Evolutionary conservation across 2,888 invertebrate genomes (phyloP).

Genomic region (Salpingus planirostris): DNA sequence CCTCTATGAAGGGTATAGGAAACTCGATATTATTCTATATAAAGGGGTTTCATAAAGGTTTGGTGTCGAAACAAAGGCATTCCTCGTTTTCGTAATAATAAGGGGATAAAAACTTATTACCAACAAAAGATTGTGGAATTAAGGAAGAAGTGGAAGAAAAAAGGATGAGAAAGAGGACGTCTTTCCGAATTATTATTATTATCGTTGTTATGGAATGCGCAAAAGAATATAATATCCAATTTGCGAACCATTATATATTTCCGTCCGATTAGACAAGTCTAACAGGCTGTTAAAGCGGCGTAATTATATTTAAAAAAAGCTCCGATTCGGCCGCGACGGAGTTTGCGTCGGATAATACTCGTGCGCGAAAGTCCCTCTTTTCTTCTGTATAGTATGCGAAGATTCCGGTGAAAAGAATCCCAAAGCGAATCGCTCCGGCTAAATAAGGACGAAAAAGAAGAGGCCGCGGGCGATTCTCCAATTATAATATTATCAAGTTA

Average conservation of each 20-base stretch:
- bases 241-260: slow-evolving; percentile 35
- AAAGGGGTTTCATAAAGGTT: too few species aligned
- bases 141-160: background rate
- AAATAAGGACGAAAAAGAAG: slow-evolving; percentile 4
- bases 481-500: slow-evolving; percentile 39
- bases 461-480: slow-evolving; percentile 35
- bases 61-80: background rate
- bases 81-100: background rate
- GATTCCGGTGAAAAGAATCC: background rate
- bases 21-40: too few species aligned
- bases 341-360: too few species aligned
- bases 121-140: background rate
- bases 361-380: too few species aligned
- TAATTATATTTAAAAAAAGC: slow-evolving; percentile 19
- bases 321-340: too few species aligned
- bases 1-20: too few species aligned
- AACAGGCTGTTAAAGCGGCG: slow-evolving; percentile 24
- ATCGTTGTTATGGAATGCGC: background rate
- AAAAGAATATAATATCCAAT: slow-evolving; percentile 24
- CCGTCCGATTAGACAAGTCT: slow-evolving; percentile 33
- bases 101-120: background rate
- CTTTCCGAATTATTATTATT: too few species aligned
- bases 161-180: background rate
- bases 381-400: too few species aligned
- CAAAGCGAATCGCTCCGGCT: background rate